Base-by-base conservation (phyloP, 2,888 invertebrate genomes). In the Athripsodes cinereus region DNA sequence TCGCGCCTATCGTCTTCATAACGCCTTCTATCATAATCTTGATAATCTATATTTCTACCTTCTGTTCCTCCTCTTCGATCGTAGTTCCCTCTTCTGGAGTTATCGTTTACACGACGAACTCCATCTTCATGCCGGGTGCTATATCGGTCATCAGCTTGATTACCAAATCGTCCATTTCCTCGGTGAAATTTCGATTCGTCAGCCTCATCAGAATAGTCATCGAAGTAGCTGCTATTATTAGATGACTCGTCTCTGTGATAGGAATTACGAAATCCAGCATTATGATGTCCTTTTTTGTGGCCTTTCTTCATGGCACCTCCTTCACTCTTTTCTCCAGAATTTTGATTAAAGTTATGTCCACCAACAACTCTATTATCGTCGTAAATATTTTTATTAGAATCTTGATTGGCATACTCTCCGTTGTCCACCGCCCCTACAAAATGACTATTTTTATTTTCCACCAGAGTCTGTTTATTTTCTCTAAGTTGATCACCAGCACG, bases 201-300 rank as follows among this genome's bases (percentile, higher is more conserved):
- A 1, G 73, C 75, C 69, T 78, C 79, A 57, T 79, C 79, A 57
- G 73, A 76, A 1, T 72, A 79, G 66, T 86, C 86, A 66, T 87
- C 87, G 66, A 83, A 87, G 70, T 79, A 87, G 22, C 84, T 85
- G 56, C 84, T 83, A 65, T 85, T 85, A 66, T 82, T 84, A 0
- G 85, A 86, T 11, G 82, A 83, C 67, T 87, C 86, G 64, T 87
- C 86, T 69, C 86, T 87, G 66, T 84, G 83, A 66, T 87, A 87
- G 13, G 81, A 81, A 66, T 86, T 86, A 65, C 81, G 82, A 68
- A 85, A 87, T 18, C 87, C 87, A 63, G 84, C 81, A 57, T 84
- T 84, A 65, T 84, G 84, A 64, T 85, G 85, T 2, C 86, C 86
- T 68, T 86, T 86, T 66, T 84, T 85, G 63, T 85, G 83, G 1